Conservation (phyloP, 2,113 vertebrate genomes). For the Caloenas nicobarica region DNA sequence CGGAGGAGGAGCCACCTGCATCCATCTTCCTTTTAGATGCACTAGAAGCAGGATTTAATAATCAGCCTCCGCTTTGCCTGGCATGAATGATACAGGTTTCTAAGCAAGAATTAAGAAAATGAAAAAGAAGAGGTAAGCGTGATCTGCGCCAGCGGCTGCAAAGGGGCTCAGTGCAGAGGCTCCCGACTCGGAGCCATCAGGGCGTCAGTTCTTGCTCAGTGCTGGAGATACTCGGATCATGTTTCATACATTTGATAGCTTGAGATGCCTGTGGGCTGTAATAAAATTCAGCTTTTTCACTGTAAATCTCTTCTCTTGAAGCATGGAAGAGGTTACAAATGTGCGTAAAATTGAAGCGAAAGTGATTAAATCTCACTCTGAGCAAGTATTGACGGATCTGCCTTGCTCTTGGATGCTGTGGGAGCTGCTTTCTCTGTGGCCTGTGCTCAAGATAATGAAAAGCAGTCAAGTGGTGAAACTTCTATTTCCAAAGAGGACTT, state of each 20-base stretch:
- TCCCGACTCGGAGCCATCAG: neutral
- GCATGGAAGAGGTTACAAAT: slow-evolving; percentile 54
- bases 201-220: neutral
- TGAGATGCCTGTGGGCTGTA: slow-evolving; percentile 12
- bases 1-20: neutral
- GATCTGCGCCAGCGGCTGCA: neutral
- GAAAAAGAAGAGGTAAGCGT: neutral
- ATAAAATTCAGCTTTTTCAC: slow-evolving; percentile 6
- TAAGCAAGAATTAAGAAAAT: neutral
- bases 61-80: neutral
- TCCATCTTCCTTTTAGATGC: neutral
- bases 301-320: slow-evolving; percentile 40
- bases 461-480: slow-evolving; percentile 43
- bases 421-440: neutral
- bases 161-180: neutral
- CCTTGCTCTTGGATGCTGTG: neutral
- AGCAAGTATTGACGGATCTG: slow-evolving; percentile 32
- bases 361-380: slow-evolving; percentile 52
- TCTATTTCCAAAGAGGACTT: neutral
- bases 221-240: neutral
- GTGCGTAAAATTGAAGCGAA: slow-evolving; percentile 47
- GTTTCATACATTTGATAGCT: neutral
- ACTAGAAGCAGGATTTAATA: neutral
- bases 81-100: neutral
- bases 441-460: slow-evolving; percentile 41